A percentile compares a stretch with the other conserved stretches of the same genome.
Evolutionary conservation across 1,140 invertebrate species (phyloP).

Genomic region (Neelides sp.): DNA sequence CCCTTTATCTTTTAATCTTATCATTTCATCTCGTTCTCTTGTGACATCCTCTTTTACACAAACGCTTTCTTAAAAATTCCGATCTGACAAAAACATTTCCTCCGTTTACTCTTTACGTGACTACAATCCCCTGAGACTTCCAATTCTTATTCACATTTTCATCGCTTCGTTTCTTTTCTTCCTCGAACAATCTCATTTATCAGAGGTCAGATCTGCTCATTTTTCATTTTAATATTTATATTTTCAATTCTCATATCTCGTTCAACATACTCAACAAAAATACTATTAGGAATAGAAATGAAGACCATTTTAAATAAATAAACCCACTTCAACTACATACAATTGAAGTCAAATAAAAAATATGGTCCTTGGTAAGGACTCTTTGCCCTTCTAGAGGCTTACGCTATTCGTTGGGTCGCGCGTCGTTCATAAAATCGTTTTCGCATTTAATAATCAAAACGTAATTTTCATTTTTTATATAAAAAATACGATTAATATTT

Average conservation of each 20-base stretch:
- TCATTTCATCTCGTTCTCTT: slow-evolving; percentile 3
- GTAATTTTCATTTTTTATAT: too few relatives aligned
- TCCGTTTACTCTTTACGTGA: not conserved
- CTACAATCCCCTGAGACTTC: not conserved
- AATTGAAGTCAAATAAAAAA: not conserved
- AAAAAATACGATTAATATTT: too few relatives aligned
- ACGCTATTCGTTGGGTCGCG: too few relatives aligned
- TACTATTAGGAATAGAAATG: too few relatives aligned
- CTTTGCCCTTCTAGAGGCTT: too few relatives aligned
- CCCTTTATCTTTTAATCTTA: too few relatives aligned
- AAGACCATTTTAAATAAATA: too few relatives aligned
- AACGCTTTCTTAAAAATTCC: not conserved
- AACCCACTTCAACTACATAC: not conserved
- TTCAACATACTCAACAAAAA: not conserved
- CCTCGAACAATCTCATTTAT: not conserved
- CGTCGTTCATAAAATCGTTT: too few relatives aligned
- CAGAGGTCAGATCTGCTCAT: not conserved
- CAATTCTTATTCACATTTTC: not conserved
- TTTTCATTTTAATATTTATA: not conserved
- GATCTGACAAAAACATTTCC: not conserved
- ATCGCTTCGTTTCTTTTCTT: not conserved
- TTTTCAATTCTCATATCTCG: not conserved
- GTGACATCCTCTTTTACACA: not conserved
- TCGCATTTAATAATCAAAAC: too few relatives aligned
- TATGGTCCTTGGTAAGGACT: too few relatives aligned